Evolutionary conservation across 2,113 vertebrate genomes (phyloP).

Genomic region (Lasiurus cinereus): DNA sequence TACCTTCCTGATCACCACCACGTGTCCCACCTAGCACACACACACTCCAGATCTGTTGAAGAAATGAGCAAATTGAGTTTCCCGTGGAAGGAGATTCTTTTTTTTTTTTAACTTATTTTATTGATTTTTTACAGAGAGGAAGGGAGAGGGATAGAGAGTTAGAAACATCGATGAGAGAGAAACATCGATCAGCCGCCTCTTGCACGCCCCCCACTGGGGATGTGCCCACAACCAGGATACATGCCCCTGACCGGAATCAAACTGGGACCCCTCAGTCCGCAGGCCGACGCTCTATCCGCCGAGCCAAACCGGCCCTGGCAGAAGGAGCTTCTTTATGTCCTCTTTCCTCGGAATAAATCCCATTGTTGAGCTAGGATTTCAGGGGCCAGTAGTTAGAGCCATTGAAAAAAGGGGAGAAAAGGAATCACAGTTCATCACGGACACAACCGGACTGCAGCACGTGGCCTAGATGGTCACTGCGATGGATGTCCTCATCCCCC

Average conservation of each 20-base stretch:
- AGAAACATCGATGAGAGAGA: too few relatives aligned
- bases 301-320: too few relatives aligned
- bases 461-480: background rate
- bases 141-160: too few relatives aligned
- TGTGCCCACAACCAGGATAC: too few relatives aligned
- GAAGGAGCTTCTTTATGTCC: background rate
- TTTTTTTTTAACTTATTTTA: too few relatives aligned
- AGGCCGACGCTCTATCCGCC: too few relatives aligned
- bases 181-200: too few relatives aligned
- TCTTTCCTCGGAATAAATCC: conserved; percentile 20
- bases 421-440: background rate
- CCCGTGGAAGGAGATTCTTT: background rate
- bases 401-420: background rate
- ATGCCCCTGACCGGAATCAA: too few relatives aligned
- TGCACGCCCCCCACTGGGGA: too few relatives aligned
- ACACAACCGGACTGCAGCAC: background rate
- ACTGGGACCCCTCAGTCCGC: too few relatives aligned
- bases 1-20: background rate
- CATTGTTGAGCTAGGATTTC: background rate
- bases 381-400: background rate
- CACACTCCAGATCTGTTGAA: background rate
- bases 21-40: background rate
- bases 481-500: background rate
- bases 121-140: too few relatives aligned
- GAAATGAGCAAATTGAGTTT: conserved; percentile 11